Percentiles rank a stretch among this genome's conserved stretches.
phyloP scores from a whole-genome alignment of 2,797 vertebrate species.

The Amazona ochrocephala region DNA sequence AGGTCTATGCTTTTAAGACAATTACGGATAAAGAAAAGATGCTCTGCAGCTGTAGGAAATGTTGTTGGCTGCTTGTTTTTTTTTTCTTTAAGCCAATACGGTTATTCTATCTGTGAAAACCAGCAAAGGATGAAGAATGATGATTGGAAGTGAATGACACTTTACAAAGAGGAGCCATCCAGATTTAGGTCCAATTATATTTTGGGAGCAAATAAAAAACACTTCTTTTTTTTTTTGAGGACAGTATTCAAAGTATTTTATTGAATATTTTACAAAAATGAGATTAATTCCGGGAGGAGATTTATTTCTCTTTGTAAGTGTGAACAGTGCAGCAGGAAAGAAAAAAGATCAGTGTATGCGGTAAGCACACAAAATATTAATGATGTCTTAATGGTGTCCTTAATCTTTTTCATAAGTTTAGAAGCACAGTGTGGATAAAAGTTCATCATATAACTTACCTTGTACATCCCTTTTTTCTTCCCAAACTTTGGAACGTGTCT shows the following conservation, averaged over 20 bases:
- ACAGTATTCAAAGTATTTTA: neutral
- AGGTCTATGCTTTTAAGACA: neutral
- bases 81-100: neutral
- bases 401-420: slow-evolving; percentile 40
- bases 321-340: slow-evolving; percentile 46
- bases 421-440: slow-evolving; percentile 28
- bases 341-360: slow-evolving; percentile 5
- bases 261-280: neutral
- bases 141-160: neutral
- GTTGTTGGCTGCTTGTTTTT: neutral
- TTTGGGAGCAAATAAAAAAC: neutral
- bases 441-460: neutral
- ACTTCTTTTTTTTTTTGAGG: neutral
- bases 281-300: slow-evolving; percentile 55
- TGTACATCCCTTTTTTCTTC: neutral
- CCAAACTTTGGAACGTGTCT: neutral
- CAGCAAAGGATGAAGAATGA: neutral
- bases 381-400: slow-evolving; percentile 39
- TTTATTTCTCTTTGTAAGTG: slow-evolving; percentile 55
- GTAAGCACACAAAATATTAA: slow-evolving; percentile 68
- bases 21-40: neutral
- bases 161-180: neutral
- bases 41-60: neutral
- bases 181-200: neutral
- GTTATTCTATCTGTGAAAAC: neutral